Base-by-base conservation (phyloP, 2,888 invertebrate species). In the Gonocerus acuteangulatus region DNA sequence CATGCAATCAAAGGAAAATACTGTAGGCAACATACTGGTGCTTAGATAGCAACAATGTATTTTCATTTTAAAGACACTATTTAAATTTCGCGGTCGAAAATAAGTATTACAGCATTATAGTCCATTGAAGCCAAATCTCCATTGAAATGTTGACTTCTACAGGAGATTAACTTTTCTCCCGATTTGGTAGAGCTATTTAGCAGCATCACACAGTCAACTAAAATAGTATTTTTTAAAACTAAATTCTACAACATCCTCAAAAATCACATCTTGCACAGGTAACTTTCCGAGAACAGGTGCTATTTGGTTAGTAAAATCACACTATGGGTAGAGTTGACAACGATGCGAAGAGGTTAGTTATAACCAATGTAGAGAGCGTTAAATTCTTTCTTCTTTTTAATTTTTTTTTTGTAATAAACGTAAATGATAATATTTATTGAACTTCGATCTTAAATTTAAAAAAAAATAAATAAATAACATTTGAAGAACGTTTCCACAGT, bases 81-180 rank as follows among this genome's bases (percentile, higher is more conserved):
- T 57, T 6, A 57, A 57, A 57, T 57, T 57, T 57, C 57, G 57
- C 57, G 57, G 18, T 47, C 45, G 27, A 44, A 42, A 27, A 16
- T 22, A 34, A 57, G 15, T 57, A 19, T 45, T 57, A 47, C 18
- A 36, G 57, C 22, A 23, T 18, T 45, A 32, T 57, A 27, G 15
- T 57, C 57, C 57, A 57, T 57, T 36, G 57, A 57, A 57, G 57
- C 57, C 57, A 57, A 57, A 57, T 57, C 57, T 57, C 47, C 57
- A 57, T 57, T 45, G 47, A 39, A 54, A 39, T 22, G 54, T 19
- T 39, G 19, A 23, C 2, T 18, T 39, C 39, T n/a, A 21, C 22
- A 15, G 22, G 34, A 18, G n/a, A 34, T 36, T n/a, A 19, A 18
- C 36, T 21, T 54, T 39, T 54, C 42, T 9, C 13, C 11, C 18